Base-by-base conservation (phyloP, 2,888 invertebrate species). In the Zonitis immaculata region DNA sequence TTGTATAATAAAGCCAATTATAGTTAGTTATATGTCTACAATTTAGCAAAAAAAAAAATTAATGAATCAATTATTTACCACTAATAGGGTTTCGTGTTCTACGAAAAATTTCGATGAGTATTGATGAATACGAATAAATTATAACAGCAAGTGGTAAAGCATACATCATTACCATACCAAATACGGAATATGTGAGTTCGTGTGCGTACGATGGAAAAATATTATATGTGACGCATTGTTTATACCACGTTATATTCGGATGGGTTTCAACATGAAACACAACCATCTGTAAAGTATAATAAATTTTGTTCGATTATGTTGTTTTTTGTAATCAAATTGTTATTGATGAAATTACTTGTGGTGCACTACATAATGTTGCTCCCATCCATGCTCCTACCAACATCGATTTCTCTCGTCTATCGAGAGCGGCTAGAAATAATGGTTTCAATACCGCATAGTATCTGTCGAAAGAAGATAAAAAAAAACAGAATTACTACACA, bases 191-290 rank as follows among this genome's bases (percentile, higher is more conserved):
- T 7, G 84, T 81, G 57, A 91, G 77, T 76, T 93, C 89, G 68
- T 91, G 87, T 1, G 80, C 78, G 52, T 78, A 74, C 1, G 85
- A 83, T 12, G 87, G 84, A 68, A 93, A 87, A 47, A 87, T 85
- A 67, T 91, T 86, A 76, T 89, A 91, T 0, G 91, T 88, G 47
- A 96, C 90, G 76, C 97, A 97, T 72, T 97, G 96, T 66, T 84
- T 84, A 77, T 90, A 96, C 88, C 88, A 91, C 45, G 82, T 84
- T 50, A 87, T 82, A 48, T 84, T 81, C 0, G 95, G 95, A 77
- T 96, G 95, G 35, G 79, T 78, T 68, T 90, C 90, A 48, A 92
- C 81, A 69, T 93, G 94, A 74, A 95, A 96, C 57, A 95, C 85
- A 62, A 89, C 79, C 69, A 84, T 82, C 90, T 91, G 77, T 32